Evolutionary conservation across 2,113 vertebrate species (phyloP).

Genomic region (Dasypus novemcinctus): DNA sequence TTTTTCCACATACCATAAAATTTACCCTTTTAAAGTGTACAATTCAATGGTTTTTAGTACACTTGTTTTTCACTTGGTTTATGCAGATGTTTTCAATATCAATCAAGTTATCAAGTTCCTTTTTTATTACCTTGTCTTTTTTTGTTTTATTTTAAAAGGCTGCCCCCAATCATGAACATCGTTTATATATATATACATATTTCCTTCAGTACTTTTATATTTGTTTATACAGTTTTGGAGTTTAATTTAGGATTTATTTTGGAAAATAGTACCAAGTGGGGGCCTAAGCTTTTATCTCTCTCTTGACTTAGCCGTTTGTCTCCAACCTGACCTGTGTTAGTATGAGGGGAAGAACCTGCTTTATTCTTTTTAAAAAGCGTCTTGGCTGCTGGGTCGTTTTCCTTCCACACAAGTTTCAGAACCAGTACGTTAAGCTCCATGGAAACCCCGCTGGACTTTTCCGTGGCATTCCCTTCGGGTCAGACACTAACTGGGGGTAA

Average conservation of each 20-base stretch:
- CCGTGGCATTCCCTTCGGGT: background rate
- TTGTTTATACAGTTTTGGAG: too few relatives aligned
- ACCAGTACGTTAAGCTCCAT: background rate
- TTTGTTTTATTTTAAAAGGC: background rate
- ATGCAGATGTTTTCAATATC: background rate
- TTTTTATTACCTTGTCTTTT: background rate
- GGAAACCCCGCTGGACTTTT: background rate
- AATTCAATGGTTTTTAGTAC: background rate
- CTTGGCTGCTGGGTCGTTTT: background rate
- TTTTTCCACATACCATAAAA: background rate
- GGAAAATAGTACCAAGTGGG: background rate
- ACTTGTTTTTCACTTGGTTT: background rate
- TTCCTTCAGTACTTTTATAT: background rate
- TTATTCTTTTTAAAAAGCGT: background rate
- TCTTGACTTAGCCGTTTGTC: too few relatives aligned
- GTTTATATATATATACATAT: background rate
- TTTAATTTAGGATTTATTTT: background rate
- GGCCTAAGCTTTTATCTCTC: background rate
- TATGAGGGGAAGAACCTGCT: background rate
- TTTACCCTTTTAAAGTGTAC: background rate
- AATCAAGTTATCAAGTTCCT: background rate
- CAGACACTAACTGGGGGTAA: background rate
- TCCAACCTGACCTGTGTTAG: background rate
- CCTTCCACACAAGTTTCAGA: background rate
- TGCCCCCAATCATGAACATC: background rate